phyloP scores from a whole-genome alignment of 2,797 vertebrate genomes.

The Meda fulgida region DNA sequence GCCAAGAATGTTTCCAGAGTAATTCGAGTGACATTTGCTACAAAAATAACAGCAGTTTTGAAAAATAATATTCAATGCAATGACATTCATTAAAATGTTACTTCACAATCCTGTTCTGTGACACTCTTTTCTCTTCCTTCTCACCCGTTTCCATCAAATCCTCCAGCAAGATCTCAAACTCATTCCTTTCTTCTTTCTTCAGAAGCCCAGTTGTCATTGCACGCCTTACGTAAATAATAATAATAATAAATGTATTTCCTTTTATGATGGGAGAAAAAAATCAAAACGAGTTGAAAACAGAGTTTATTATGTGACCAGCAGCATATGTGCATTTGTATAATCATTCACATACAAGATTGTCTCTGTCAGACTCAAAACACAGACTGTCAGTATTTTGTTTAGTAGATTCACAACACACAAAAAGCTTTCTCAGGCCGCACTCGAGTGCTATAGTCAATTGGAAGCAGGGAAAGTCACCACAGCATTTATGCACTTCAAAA shows the following conservation, averaged over 20 bases:
- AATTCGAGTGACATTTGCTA: slow-evolving; percentile 77
- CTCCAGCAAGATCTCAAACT: slow-evolving; percentile 93
- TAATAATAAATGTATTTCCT: no score
- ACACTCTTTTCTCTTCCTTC: not conserved
- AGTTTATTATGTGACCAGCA: no score
- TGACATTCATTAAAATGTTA: not conserved
- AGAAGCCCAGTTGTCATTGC: slow-evolving; percentile 65
- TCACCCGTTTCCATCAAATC: slow-evolving; percentile 96
- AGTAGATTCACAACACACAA: not conserved
- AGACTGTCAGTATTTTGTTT: not conserved
- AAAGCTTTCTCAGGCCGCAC: not conserved
- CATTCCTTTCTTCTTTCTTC: slow-evolving; percentile 92
- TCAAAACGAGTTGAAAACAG: no score
- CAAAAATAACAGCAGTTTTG: not conserved
- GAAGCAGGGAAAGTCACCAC: not conserved
- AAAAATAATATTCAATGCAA: not conserved
- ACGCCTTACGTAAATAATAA: no score
- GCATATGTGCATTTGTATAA: not conserved
- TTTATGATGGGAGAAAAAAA: not conserved
- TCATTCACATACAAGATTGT: no score
- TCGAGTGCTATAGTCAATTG: not conserved
- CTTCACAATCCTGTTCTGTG: not conserved
- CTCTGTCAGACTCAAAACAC: not conserved
- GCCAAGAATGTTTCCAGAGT: slow-evolving; percentile 94
- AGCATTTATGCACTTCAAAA: not conserved